These are phyloP conservation scores for Lamellibrachia luymesi DNA, from an alignment of 1,140 invertebrate genomes.

Conservation along the genomic window DNA sequence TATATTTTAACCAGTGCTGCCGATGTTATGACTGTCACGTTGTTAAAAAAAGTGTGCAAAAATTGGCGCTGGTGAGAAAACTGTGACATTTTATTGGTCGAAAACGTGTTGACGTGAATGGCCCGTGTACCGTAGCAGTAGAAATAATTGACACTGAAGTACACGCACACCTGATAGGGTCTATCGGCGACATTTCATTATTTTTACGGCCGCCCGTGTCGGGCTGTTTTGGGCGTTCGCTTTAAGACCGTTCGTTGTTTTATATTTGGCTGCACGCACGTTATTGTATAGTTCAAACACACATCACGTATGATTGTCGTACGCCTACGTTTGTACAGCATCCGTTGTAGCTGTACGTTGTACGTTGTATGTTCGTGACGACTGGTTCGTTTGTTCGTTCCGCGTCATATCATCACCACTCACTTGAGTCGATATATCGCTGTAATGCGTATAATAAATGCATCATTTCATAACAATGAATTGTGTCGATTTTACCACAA, in stretches of 20 bases:
- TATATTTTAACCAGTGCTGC: neutral
- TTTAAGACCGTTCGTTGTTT: neutral
- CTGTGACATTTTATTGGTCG: neutral
- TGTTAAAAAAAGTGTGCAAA: neutral
- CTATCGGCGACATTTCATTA: neutral
- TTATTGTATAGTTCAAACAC: neutral
- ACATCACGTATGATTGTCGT: neutral
- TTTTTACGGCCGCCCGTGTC: neutral
- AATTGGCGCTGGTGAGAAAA: neutral
- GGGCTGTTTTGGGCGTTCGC: neutral
- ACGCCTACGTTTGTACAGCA: neutral
- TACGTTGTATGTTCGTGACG: neutral
- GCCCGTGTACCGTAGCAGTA: neutral
- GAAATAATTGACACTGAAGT: neutral
- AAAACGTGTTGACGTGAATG: neutral
- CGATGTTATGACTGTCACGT: neutral
- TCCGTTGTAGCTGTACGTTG: constrained; percentile 3
- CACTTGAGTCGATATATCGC: neutral
- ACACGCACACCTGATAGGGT: neutral
- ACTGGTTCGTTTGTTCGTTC: neutral
- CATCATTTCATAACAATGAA: neutral
- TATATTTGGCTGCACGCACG: neutral
- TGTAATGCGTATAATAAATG: neutral
- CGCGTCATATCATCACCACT: neutral
- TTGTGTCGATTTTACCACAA: neutral